Evolutionary conservation across 2,797 vertebrate genomes (phyloP).

Genomic region (Galago senegalensis): DNA sequence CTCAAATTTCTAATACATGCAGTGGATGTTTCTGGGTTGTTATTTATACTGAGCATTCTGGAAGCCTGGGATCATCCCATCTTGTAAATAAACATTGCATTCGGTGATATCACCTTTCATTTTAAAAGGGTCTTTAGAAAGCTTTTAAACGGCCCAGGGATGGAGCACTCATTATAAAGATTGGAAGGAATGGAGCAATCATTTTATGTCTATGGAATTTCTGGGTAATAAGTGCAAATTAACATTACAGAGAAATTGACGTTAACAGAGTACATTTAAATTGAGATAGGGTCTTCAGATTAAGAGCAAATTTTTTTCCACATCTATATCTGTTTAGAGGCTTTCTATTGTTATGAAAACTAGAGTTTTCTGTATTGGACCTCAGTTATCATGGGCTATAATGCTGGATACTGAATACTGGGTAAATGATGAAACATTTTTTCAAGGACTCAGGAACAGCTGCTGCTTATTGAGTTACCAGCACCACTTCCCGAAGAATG

Average conservation of each 20-base stretch:
- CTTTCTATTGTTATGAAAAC: conserved; percentile 36
- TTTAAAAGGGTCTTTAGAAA: conserved; percentile 83
- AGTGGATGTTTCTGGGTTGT: conserved; percentile 48
- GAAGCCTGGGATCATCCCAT: conserved; percentile 70
- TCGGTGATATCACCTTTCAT: conserved; percentile 78
- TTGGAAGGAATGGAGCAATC: conserved; percentile 45
- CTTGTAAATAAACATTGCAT: conserved; percentile 80
- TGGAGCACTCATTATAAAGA: conserved; percentile 69
- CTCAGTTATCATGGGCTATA: background rate
- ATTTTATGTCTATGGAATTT: conserved; percentile 70
- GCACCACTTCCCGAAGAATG: conserved; percentile 77
- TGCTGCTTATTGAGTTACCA: conserved; percentile 74
- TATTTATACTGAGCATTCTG: conserved; percentile 74
- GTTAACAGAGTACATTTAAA: conserved; percentile 15
- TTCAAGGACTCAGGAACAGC: conserved; percentile 71
- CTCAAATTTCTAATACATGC: conserved; percentile 77
- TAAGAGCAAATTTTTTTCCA: background rate
- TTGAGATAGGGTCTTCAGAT: conserved; percentile 40
- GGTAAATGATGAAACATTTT: conserved; percentile 47
- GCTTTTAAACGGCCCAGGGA: conserved; percentile 74
- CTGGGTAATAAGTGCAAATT: conserved; percentile 76
- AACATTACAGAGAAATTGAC: conserved; percentile 58
- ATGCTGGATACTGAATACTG: background rate
- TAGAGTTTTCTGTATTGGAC: background rate
- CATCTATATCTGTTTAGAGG: conserved; percentile 42